Evolutionary conservation across 2,113 vertebrate species (phyloP).

Genomic region (Nanorana parkeri): DNA sequence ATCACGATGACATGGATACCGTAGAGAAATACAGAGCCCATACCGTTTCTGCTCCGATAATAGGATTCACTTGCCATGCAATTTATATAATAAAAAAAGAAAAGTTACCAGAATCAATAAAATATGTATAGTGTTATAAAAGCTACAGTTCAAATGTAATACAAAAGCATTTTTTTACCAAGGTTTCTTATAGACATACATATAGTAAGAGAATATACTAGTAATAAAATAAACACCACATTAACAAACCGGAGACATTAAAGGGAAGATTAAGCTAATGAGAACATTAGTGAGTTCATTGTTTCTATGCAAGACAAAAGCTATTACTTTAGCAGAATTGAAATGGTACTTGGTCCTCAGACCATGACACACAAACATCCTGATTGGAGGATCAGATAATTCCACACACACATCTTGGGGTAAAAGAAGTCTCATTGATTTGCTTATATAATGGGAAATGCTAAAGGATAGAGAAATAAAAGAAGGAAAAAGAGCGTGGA

Average conservation of each 20-base stretch:
- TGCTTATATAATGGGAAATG: conserved; percentile 30
- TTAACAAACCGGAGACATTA: conserved; percentile 22
- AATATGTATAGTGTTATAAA: neutral
- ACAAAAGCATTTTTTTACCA: neutral
- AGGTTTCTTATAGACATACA: too few relatives aligned
- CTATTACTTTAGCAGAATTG: conserved; percentile 13
- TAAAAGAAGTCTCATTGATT: conserved; percentile 31
- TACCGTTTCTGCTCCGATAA: neutral
- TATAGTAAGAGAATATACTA: neutral
- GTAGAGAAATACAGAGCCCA: neutral
- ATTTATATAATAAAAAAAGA: neutral
- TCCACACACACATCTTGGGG: neutral
- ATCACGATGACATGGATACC: neutral
- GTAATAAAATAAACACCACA: neutral
- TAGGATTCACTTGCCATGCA: neutral
- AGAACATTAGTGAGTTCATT: conserved; percentile 39
- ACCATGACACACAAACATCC: conserved; percentile 10
- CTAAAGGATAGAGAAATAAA: neutral
- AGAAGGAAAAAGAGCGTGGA: neutral
- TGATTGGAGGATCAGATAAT: conserved; percentile 13
- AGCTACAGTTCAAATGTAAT: neutral
- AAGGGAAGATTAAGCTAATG: conserved; percentile 43
- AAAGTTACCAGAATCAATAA: neutral
- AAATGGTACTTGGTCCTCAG: neutral
- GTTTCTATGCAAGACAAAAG: neutral